Evolutionary conservation across 2,113 vertebrate genomes (phyloP).

Genomic region (Phaethornis superciliosus): DNA sequence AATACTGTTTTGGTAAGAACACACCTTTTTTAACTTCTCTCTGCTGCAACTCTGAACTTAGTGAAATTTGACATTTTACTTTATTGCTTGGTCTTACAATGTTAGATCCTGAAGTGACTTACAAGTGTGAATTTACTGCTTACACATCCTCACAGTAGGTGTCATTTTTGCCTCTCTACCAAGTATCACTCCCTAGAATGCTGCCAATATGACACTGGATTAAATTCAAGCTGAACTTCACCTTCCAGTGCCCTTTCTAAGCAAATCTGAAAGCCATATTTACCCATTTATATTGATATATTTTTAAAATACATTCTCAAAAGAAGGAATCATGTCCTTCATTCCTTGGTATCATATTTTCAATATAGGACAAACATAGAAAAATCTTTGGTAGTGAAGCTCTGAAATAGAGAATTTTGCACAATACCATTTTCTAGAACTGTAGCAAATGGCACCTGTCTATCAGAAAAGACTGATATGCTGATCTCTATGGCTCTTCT

Average conservation of each 20-base stretch:
- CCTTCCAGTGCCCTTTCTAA: background rate
- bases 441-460: accelerated
- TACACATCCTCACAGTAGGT: background rate
- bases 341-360: background rate
- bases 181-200: background rate
- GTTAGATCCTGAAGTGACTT: background rate
- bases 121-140: background rate
- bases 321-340: background rate
- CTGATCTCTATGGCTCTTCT: background rate
- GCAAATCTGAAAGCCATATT: background rate
- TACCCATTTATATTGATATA: background rate
- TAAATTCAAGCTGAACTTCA: background rate
- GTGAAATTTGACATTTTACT: background rate
- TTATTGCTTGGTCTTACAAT: background rate
- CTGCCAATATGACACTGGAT: background rate
- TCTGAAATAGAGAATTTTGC: background rate
- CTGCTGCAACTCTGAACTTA: background rate
- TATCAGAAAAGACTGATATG: background rate
- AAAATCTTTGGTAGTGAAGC: background rate
- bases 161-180: background rate
- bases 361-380: background rate
- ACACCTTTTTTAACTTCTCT: background rate
- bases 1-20: background rate
- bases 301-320: background rate
- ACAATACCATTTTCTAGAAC: background rate